Percentiles rank a stretch among this genome's conserved stretches.
These are phyloP conservation scores for Enteromius unitaeniatus DNA, from an alignment of 2,797 vertebrate species.

Conservation along the genomic window DNA sequence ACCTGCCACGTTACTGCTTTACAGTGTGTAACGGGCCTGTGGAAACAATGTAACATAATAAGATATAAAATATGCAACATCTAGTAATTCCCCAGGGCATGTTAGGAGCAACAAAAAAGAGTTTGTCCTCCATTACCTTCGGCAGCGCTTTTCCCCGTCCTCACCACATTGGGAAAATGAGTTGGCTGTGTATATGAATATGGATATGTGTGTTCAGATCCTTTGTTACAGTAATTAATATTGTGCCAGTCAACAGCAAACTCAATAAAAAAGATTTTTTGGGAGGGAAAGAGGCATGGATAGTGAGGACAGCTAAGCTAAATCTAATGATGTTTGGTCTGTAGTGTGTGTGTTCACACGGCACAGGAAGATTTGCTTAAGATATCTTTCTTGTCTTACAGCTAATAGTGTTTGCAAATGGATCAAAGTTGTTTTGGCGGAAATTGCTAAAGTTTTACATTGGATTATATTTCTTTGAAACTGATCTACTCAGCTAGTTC, in stretches of 20 bases:
- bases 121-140: conserved; percentile 26
- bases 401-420: conserved; percentile 35
- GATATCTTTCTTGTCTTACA: background rate
- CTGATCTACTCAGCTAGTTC: background rate
- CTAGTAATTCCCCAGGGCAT: conserved; percentile 19
- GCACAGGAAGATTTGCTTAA: conserved; percentile 6
- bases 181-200: background rate
- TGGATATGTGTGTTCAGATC: conserved; percentile 6
- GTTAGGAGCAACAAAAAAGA: conserved; percentile 10
- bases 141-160: background rate
- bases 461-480: conserved; percentile 2
- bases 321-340: conserved; percentile 3
- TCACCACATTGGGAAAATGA: conserved; percentile 31
- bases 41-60: conserved; percentile 26
- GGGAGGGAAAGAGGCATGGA: background rate
- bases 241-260: background rate
- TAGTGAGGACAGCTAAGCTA: conserved; percentile 6
- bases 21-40: background rate
- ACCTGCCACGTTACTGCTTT: background rate
- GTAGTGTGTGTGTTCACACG: background rate
- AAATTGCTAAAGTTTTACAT: conserved; percentile 5
- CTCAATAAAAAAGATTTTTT: background rate
- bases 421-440: conserved; percentile 2
- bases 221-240: conserved; percentile 13
- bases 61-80: conserved; percentile 38